Base-by-base conservation (phyloP, 2,113 vertebrate species). In the Psophia crepitans region DNA sequence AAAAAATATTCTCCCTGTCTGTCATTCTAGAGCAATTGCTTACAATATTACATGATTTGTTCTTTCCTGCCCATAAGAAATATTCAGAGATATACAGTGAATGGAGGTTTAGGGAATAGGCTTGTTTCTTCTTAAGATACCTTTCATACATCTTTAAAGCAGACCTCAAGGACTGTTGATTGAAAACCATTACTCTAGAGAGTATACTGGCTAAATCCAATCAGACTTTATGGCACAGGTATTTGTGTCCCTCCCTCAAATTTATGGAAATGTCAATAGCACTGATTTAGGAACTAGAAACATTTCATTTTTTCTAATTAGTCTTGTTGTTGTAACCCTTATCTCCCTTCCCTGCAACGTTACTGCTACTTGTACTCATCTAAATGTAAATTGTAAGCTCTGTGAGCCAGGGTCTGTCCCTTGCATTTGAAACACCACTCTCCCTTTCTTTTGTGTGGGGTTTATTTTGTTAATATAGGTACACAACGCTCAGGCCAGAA, bases 331-430 rank as follows among this genome's bases (percentile, higher is more conserved):
- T 95, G 33, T 89, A 90, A 95, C 77, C 77, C 39, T 93, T 76
- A 63, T 49, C 43, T 24, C 14, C 73, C 76, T 93, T 93, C 73
- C 83, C 56, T 81, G 60, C 46, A 56, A 44, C 39, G 43, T 60
- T 89, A 39, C 73, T 76, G 76, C 89, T 90, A 15, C 80, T 87
- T 60, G 39, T 76, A 57, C 48, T 95, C 84, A 94, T 95, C 48
- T 94, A 78, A 86, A 87, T 92, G 88, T 89, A 87, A 93, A 94
- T 71, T 74, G 35, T 90, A 86, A 78, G 30, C 87, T 84, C 66
- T 70, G 82, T 63, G 92, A 85, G 71, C 84, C 41, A 24, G 49
- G 9, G 17, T 70, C 48, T 68, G 53, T 70, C 46, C 51, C 28
- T 92, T 68, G 28, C 33, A 48, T 90, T 71, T 86, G 49, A 64